Evolutionary conservation across 2,888 invertebrate species (phyloP), one percentile per base, ranked within the genome.

Genomic region (Cataglyphis rosenhaueri): DNA sequence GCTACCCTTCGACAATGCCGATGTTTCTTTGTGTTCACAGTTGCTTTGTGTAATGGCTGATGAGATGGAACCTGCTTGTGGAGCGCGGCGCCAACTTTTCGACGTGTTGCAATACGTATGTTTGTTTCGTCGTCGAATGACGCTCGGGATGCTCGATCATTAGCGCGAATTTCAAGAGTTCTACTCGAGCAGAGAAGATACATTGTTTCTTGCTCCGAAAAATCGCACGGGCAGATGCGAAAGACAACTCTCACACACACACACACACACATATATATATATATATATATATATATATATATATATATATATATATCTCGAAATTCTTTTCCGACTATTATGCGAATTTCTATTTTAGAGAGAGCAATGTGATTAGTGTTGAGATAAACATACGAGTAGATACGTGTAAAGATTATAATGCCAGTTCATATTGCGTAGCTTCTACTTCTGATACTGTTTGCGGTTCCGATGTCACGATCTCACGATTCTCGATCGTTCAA

Each of bases 21-120:
- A 88, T 84, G 88, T 89, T 87, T 91, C 91, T 93, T 94, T 93
- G 91, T 92, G 85, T 87, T 85, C 87, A 86, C 83, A 85, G 89
- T 89, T 91, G 92, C 92, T 93, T 93, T 93, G 93, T 93, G 92
- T 92, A 92, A 93, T 93, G 92, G 92, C 91, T 93, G 93, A 94
- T 93, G 93, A 92, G 92, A 94, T 93, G 93, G 92, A 92, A 92
- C 91, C 90, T 88, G 87, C 87, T 44, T 84, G 71, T 70, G 84
- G 84, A 86, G 85, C 78, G 81, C 62, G 88, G 75, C 83, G 84
- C 84, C 85, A 75, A 83, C 84, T 82, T 82, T 75, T 83, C 57
- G 70, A 64, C 84, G 62, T 68, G 68, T 66, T 79, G 59, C 59
- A 71, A 79, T 48, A 65, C 52, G 61, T 65, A 62, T 29, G 62